These are phyloP conservation scores for Malurus splendens DNA, from an alignment of 2,797 vertebrate genomes.

Conservation along the genomic window DNA sequence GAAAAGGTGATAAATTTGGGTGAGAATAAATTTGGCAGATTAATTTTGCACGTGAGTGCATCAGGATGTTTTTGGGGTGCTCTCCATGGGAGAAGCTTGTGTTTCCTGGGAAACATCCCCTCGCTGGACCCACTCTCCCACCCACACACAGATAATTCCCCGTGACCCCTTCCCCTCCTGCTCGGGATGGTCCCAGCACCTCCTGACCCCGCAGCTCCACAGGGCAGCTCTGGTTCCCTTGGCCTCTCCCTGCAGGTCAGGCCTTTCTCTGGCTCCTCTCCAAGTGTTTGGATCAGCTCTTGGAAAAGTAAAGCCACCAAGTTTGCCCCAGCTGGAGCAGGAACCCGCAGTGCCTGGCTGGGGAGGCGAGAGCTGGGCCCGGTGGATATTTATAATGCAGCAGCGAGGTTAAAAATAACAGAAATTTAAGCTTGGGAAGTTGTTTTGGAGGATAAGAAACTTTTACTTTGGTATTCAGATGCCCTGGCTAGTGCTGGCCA, in stretches of 20 bases:
- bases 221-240: neutral
- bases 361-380: neutral
- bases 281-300: neutral
- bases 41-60: rapidly evolving
- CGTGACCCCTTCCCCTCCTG: neutral
- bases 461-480: neutral
- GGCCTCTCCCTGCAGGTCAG: neutral
- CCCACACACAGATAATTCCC: neutral
- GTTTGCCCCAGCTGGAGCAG: slow-evolving; percentile 11
- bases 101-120: neutral
- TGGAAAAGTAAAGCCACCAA: slow-evolving; percentile 14
- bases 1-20: neutral
- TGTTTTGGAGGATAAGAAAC: neutral
- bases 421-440: slow-evolving; percentile 8
- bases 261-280: slow-evolving; percentile 36
- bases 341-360: neutral
- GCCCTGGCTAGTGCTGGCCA: neutral
- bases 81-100: neutral
- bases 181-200: neutral
- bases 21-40: neutral
- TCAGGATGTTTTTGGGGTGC: neutral
- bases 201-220: neutral
- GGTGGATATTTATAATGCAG: slow-evolving; percentile 15
- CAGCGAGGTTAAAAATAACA: slow-evolving; percentile 25
- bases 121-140: neutral